Conservation (phyloP, 1,140 invertebrate genomes). For the Drosophila serrata region DNA sequence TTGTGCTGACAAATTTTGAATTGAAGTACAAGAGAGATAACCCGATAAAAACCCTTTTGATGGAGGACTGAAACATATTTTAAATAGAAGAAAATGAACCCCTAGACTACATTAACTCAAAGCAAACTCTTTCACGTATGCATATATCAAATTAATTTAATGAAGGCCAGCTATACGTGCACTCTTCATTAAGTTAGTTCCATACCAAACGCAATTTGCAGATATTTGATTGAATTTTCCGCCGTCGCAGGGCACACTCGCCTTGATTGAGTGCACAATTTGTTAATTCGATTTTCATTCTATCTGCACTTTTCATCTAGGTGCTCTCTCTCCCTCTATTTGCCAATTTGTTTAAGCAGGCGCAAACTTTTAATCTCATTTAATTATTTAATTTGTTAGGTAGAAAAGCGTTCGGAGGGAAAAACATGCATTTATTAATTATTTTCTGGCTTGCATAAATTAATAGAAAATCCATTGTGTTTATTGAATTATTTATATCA, state of each 20-base stretch:
- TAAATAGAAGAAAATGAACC: not conserved
- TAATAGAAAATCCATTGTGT: conserved; percentile 62
- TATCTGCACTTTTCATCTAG: conserved; percentile 5
- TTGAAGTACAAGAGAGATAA: conserved; percentile 23
- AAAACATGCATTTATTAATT: conserved; percentile 33
- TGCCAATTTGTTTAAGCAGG: conserved; percentile 34
- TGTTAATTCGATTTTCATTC: conserved; percentile 73
- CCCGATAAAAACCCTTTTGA: conserved; percentile 33
- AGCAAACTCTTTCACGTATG: not conserved
- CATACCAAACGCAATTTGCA: conserved; percentile 42
- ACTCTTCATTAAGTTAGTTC: conserved; percentile 65
- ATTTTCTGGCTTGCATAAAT: conserved; percentile 55
- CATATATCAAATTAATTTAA: conserved; percentile 56
- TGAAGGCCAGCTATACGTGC: conserved; percentile 45
- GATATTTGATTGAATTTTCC: conserved; percentile 70
- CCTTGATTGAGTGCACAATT: conserved; percentile 77
- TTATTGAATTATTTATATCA: conserved; percentile 59
- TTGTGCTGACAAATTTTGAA: conserved; percentile 24
- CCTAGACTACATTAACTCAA: not conserved
- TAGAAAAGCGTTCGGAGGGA: conserved; percentile 26
- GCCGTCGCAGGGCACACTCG: conserved; percentile 27
- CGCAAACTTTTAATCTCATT: conserved; percentile 69
- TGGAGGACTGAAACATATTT: not conserved
- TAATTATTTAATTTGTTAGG: conserved; percentile 78
- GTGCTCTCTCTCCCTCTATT: not conserved